phyloP scores from a whole-genome alignment of 2,797 vertebrate species.

The Alectoris magna region DNA sequence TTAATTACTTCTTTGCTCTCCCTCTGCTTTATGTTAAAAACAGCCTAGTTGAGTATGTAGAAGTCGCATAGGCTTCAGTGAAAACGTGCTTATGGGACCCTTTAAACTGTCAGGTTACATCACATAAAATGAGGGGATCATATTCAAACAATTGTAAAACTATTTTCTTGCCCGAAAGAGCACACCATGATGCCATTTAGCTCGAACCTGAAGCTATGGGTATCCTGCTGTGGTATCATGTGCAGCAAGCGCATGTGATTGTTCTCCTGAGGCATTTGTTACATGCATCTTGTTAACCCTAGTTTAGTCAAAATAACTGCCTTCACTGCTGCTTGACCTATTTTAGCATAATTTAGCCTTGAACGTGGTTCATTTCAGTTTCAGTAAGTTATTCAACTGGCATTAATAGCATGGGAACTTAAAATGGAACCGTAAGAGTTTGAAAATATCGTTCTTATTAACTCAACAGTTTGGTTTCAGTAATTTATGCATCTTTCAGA shows the following conservation, averaged over 20 bases:
- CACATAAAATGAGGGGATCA: constrained; percentile 59
- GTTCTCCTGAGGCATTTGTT: constrained; percentile 74
- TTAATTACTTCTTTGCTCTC: constrained; percentile 61
- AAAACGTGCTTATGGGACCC: constrained; percentile 43
- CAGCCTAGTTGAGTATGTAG: constrained; percentile 40
- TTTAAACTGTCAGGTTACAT: constrained; percentile 74
- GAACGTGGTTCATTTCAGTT: constrained; percentile 1
- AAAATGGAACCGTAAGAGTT: constrained; percentile 31
- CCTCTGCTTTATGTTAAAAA: constrained; percentile 59
- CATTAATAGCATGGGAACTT: constrained; percentile 42
- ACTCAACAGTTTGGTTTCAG: constrained; percentile 45
- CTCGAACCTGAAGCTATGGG: constrained; percentile 76
- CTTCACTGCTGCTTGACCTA: constrained; percentile 74
- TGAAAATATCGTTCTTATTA: constrained; percentile 53
- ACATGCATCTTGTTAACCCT: constrained; percentile 77
- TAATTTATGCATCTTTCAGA: constrained; percentile 47
- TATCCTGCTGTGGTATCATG: constrained; percentile 77
- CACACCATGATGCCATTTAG: constrained; percentile 78
- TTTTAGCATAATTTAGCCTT: constrained; percentile 71
- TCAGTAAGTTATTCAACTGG: constrained; percentile 39
- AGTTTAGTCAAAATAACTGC: constrained; percentile 70
- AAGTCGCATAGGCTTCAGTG: constrained; percentile 7
- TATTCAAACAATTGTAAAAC: constrained; percentile 70
- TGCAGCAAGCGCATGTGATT: constrained; percentile 65
- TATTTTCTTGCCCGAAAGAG: constrained; percentile 75